Evolutionary conservation across 1,140 invertebrate genomes (phyloP).

Genomic region (Vanessa tameamea): DNA sequence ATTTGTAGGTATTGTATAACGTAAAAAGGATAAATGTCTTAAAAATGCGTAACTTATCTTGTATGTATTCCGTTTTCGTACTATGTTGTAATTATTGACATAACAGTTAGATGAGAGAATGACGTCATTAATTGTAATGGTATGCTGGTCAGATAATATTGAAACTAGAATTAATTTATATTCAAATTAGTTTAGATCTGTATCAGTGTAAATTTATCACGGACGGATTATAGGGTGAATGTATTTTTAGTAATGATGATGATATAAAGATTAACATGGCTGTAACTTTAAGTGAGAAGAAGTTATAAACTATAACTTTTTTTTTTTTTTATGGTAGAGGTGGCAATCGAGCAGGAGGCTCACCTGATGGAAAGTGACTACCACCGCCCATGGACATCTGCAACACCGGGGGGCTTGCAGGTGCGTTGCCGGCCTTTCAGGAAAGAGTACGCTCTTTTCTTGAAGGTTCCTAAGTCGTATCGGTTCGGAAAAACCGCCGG

Average conservation of each 20-base stretch:
- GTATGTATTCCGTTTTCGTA: slow-evolving; percentile 14
- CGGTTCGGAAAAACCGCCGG: too few relatives aligned
- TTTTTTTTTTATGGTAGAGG: too few relatives aligned
- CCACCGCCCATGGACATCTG: too few relatives aligned
- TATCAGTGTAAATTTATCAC: neutral
- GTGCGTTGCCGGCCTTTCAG: too few relatives aligned
- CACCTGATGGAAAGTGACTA: too few relatives aligned
- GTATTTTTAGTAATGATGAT: neutral
- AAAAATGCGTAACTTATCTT: slow-evolving; percentile 5
- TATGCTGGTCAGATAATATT: slow-evolving; percentile 13
- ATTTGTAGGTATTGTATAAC: neutral
- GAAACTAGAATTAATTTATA: slow-evolving; percentile 1
- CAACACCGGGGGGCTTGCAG: too few relatives aligned
- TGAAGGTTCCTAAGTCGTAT: too few relatives aligned
- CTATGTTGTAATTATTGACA: slow-evolving; percentile 21
- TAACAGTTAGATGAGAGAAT: slow-evolving; percentile 16
- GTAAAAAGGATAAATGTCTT: neutral
- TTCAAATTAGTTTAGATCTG: neutral
- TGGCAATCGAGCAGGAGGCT: too few relatives aligned
- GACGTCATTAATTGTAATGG: slow-evolving; percentile 2
- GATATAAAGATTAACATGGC: too few relatives aligned
- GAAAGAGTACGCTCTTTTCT: too few relatives aligned
- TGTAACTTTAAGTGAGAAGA: too few relatives aligned
- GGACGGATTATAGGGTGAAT: neutral
- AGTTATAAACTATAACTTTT: too few relatives aligned